phyloP scores from a whole-genome alignment of 1,140 invertebrate species.

The Drosophila truncata region DNA sequence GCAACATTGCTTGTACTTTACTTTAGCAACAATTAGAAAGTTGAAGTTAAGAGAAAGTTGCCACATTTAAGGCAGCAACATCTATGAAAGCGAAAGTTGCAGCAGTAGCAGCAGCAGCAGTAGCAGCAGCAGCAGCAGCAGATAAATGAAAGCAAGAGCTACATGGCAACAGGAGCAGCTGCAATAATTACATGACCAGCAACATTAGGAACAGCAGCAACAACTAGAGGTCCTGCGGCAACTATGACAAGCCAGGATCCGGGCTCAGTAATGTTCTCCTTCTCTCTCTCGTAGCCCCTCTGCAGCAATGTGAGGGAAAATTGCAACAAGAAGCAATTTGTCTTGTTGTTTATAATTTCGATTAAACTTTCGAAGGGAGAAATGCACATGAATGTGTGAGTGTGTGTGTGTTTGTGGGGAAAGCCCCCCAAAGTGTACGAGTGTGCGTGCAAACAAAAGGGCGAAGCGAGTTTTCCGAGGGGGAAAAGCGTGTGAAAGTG shows the following conservation, averaged over 20 bases:
- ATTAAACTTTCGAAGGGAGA: constrained; percentile 76
- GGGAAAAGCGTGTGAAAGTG: constrained; percentile 61
- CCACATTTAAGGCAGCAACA: constrained; percentile 8
- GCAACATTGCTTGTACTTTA: not conserved
- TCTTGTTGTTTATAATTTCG: constrained; percentile 83
- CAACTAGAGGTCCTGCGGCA: constrained; percentile 21
- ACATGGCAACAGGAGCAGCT: constrained; percentile 25
- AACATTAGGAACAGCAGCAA: constrained; percentile 18
- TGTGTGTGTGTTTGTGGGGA: constrained; percentile 22
- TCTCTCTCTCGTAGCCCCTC: not conserved
- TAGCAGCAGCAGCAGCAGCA: not conserved
- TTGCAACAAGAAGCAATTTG: constrained; percentile 82
- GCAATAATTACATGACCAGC: constrained; percentile 29
- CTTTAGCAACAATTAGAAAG: constrained; percentile 6
- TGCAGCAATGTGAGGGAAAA: constrained; percentile 46
- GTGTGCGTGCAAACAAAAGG: constrained; percentile 60
- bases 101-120: not conserved
- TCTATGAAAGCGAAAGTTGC: not conserved
- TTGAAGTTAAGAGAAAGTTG: not conserved
- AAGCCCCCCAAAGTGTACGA: constrained; percentile 6
- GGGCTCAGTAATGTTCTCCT: constrained; percentile 7
- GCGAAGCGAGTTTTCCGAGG: constrained; percentile 13
- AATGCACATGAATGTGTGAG: constrained; percentile 44
- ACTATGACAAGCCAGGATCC: constrained; percentile 37
- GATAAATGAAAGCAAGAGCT: constrained; percentile 31